Percentiles rank a stretch among this genome's conserved stretches.
phyloP scores from a whole-genome alignment of 2,888 invertebrate genomes.

The Andrena flavipes region DNA sequence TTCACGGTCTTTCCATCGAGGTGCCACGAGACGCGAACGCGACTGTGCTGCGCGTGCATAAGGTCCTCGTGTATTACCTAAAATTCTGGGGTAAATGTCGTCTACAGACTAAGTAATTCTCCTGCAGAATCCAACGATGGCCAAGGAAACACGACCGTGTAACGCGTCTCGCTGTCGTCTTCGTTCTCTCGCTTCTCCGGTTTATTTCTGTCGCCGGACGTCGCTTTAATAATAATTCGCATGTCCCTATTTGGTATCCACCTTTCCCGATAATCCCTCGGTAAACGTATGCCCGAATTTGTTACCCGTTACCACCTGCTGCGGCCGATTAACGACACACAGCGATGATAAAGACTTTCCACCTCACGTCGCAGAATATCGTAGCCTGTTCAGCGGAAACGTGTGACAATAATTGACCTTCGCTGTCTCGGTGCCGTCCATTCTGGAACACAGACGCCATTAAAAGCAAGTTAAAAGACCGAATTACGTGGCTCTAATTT shows the following conservation, averaged over 20 bases:
- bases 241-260: constrained; percentile 4
- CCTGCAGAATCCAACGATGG: neutral
- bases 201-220: neutral
- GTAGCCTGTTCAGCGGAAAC: neutral
- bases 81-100: neutral
- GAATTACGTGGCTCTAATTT: constrained; percentile 19
- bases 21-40: constrained; percentile 26
- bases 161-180: constrained; percentile 15
- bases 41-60: neutral
- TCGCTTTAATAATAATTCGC: constrained; percentile 14
- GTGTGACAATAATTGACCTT: neutral
- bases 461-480: constrained; percentile 3
- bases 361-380: neutral
- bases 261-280: constrained; percentile 6
- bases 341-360: constrained; percentile 7
- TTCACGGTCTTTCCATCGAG: constrained; percentile 73
- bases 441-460: neutral
- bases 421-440: neutral
- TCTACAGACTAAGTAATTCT: neutral
- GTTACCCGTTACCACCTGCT: constrained; percentile 17
- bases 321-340: neutral
- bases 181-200: neutral
- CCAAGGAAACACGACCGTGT: constrained; percentile 16
- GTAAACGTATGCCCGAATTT: constrained; percentile 13
- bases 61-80: neutral